These are phyloP conservation scores for Dascyllus trimaculatus DNA, from an alignment of 2,113 vertebrate genomes.

Conservation along the genomic window DNA sequence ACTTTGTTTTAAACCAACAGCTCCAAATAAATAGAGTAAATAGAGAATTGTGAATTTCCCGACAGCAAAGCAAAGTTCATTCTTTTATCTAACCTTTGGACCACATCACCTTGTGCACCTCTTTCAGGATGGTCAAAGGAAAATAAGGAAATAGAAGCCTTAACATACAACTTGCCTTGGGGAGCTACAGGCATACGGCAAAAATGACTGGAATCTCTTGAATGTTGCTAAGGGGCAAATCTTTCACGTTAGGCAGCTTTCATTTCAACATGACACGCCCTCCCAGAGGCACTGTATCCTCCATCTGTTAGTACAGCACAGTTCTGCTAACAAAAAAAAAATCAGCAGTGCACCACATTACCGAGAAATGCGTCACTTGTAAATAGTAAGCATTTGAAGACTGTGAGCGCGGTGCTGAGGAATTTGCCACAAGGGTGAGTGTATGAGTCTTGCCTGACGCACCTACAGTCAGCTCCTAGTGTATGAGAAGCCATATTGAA, in stretches of 20 bases:
- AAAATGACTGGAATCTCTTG: slow-evolving; percentile 60
- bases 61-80: slow-evolving; percentile 9
- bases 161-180: slow-evolving; percentile 24
- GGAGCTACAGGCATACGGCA: slow-evolving; percentile 35
- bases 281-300: slow-evolving; percentile 43
- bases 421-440: slow-evolving; percentile 68
- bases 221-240: slow-evolving; percentile 45
- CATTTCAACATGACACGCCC: slow-evolving; percentile 46
- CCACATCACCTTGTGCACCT: not conserved
- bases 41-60: slow-evolving; percentile 1
- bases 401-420: slow-evolving; percentile 42
- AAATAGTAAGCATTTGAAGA: slow-evolving; percentile 57
- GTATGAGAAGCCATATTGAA: slow-evolving; percentile 59
- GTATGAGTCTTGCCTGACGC: slow-evolving; percentile 30
- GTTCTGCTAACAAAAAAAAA: slow-evolving; percentile 38
- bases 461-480: slow-evolving; percentile 32
- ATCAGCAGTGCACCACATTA: slow-evolving; percentile 47
- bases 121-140: not conserved
- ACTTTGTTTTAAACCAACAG: slow-evolving; percentile 40
- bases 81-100: slow-evolving; percentile 11
- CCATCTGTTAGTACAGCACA: slow-evolving; percentile 29
- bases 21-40: slow-evolving; percentile 24
- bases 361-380: slow-evolving; percentile 73
- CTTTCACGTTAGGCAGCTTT: slow-evolving; percentile 52
- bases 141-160: slow-evolving; percentile 24